Evolutionary conservation across 2,888 invertebrate species (phyloP).

Genomic region (Rhaphigaster nebulosa): DNA sequence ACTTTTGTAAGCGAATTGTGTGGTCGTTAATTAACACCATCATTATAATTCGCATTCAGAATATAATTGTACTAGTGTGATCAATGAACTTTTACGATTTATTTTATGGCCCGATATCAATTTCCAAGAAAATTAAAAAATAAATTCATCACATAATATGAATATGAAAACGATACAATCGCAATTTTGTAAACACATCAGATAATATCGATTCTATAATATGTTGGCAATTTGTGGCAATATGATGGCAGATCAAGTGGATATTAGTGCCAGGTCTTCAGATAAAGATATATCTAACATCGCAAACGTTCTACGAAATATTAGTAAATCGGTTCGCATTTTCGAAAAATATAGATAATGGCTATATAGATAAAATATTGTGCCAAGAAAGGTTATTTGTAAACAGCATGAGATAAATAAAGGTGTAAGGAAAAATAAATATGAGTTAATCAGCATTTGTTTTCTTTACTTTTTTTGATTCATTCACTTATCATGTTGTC

Average conservation of each 20-base stretch:
- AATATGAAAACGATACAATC: background rate
- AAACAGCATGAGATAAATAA: background rate
- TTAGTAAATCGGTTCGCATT: background rate
- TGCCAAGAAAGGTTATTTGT: background rate
- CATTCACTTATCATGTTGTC: background rate
- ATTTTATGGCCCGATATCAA: no score
- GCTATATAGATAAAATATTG: background rate
- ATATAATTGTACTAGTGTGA: no score
- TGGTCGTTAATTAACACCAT: no score
- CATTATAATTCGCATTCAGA: no score
- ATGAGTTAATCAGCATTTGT: background rate
- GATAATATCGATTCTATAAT: background rate
- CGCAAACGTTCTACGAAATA: background rate
- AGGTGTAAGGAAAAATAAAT: background rate
- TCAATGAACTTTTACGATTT: no score
- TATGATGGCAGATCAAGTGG: background rate
- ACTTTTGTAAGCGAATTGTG: no score
- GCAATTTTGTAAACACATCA: background rate
- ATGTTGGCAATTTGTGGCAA: background rate
- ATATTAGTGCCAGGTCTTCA: background rate
- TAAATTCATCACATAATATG: background rate
- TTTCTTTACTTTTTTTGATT: background rate
- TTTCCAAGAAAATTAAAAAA: no score
- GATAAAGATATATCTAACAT: background rate
- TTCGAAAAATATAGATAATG: background rate